These are phyloP conservation scores for Lasioglossum albipes DNA, from an alignment of 1,140 invertebrate species.

Conservation along the genomic window DNA sequence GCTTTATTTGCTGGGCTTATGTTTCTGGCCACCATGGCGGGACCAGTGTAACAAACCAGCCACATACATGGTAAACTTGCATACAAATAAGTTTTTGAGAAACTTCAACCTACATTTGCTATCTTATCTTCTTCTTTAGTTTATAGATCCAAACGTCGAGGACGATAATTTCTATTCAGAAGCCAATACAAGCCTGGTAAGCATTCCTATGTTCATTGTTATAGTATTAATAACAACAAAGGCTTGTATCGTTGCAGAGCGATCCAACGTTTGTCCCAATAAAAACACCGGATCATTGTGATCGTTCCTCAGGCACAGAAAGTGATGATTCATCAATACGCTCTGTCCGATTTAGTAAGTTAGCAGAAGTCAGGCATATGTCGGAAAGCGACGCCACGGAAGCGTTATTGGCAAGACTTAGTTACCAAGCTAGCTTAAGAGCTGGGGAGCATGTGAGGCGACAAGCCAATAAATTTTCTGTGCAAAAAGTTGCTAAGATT, in stretches of 20 bases:
- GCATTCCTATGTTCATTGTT: slow-evolving; percentile 40
- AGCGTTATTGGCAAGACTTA: slow-evolving; percentile 89
- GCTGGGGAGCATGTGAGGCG: slow-evolving; percentile 85
- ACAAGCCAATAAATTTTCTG: slow-evolving; percentile 85
- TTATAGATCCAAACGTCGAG: slow-evolving; percentile 85
- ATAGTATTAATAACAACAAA: neutral
- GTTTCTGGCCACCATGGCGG: slow-evolving; percentile 91
- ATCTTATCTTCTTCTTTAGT: slow-evolving; percentile 75
- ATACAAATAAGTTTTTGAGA: neutral
- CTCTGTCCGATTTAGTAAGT: slow-evolving; percentile 90
- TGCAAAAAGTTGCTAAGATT: slow-evolving; percentile 87
- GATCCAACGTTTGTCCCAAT: slow-evolving; percentile 92
- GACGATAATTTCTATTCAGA: slow-evolving; percentile 85
- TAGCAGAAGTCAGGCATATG: slow-evolving; percentile 91
- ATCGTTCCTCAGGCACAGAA: slow-evolving; percentile 88
- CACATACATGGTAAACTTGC: slow-evolving; percentile 82
- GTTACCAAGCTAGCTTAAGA: slow-evolving; percentile 89
- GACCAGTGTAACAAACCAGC: slow-evolving; percentile 86
- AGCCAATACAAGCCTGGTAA: slow-evolving; percentile 82
- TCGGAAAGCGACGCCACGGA: slow-evolving; percentile 91
- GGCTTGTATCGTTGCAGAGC: slow-evolving; percentile 81
- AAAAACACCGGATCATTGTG: slow-evolving; percentile 85
- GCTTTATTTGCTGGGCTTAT: slow-evolving; percentile 90
- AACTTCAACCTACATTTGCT: neutral
- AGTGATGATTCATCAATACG: slow-evolving; percentile 89